These are phyloP conservation scores for Geococcyx californianus DNA, from an alignment of 2,113 vertebrate species.

Conservation along the genomic window DNA sequence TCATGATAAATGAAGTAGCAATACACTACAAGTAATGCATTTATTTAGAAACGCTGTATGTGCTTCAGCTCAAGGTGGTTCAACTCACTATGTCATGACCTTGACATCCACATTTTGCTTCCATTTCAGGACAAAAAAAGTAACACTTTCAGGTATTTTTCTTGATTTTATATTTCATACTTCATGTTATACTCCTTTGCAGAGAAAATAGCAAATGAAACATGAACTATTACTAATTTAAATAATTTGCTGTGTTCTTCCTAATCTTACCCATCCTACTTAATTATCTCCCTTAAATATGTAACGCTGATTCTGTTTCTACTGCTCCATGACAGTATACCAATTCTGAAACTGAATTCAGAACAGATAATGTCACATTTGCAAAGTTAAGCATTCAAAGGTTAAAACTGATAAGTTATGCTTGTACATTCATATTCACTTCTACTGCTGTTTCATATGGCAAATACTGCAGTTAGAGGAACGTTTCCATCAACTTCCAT, in stretches of 20 bases:
- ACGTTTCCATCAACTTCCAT: not conserved
- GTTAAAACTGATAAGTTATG: not conserved
- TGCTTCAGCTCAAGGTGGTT: not conserved
- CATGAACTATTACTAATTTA: not conserved
- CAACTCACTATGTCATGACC: not conserved
- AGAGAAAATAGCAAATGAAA: not conserved
- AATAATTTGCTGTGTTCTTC: not conserved
- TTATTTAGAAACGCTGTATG: not conserved
- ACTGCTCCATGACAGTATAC: not conserved
- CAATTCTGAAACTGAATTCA: not conserved
- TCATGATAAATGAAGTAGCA: not conserved
- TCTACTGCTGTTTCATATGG: not conserved
- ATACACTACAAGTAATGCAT: not conserved
- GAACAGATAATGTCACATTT: not conserved
- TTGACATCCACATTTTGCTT: not conserved
- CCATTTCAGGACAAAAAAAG: not conserved
- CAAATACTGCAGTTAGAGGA: not conserved
- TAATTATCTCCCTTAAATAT: not conserved
- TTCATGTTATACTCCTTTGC: not conserved
- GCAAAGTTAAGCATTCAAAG: not conserved
- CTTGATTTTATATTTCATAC: not conserved
- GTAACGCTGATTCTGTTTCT: not conserved
- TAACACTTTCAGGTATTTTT: not conserved
- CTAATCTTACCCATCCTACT: not conserved
- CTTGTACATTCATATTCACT: not conserved